Conservation (phyloP, 1,140 invertebrate genomes). For the Caenorhabditis latens region DNA sequence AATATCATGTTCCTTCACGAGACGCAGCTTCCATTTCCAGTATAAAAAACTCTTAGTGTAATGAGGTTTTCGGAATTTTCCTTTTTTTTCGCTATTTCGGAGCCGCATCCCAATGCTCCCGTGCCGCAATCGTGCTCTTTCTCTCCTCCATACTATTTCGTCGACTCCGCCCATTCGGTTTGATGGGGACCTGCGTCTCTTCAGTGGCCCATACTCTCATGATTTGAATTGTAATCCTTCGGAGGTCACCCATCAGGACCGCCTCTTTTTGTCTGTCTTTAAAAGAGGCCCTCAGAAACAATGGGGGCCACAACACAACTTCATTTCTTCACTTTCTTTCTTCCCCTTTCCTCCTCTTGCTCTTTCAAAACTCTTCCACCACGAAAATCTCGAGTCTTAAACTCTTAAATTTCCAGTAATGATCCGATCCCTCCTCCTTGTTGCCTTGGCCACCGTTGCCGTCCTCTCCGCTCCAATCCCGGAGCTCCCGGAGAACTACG, state of each 20-base stretch:
- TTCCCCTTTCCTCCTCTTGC: neutral
- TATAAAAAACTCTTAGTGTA: conserved; percentile 41
- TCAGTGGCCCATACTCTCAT: neutral
- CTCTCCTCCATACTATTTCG: conserved; percentile 15
- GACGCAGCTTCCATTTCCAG: neutral
- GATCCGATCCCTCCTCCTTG: conserved; percentile 57
- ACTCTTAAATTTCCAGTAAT: conserved; percentile 52
- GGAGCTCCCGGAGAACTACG: conserved; percentile 52
- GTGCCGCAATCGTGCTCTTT: neutral
- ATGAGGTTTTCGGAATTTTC: neutral
- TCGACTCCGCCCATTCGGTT: conserved; percentile 13
- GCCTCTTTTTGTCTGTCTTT: conserved; percentile 14
- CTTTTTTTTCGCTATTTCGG: neutral
- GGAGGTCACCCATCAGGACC: conserved; percentile 16
- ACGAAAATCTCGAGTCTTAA: neutral
- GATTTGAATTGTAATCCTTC: neutral
- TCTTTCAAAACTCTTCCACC: neutral
- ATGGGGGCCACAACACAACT: neutral
- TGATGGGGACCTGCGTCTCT: neutral
- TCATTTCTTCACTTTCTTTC: neutral
- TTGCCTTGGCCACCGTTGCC: conserved; percentile 33
- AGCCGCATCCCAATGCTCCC: neutral
- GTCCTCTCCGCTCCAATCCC: conserved; percentile 54
- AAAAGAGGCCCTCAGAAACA: neutral
- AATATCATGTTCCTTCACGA: neutral